Conservation (phyloP, 2,888 invertebrate species). For the Caenorhabditis zanzibari region DNA sequence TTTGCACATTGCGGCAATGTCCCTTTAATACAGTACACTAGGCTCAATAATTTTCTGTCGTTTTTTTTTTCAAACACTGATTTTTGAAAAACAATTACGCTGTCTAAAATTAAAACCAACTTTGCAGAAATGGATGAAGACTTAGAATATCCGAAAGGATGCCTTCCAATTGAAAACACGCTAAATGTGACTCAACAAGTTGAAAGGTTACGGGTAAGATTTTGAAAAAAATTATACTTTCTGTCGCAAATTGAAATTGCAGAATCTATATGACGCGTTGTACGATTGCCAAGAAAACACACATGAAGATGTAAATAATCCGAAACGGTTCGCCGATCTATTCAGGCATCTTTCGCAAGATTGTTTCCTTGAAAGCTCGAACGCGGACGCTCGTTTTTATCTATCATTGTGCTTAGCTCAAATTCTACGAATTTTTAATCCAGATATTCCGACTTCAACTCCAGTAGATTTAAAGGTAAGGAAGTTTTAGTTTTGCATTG, state of each 20-base stretch:
- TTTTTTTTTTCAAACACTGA: too few relatives aligned
- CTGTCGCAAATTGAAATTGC: background rate
- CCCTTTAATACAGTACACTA: background rate
- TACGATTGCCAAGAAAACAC: conserved; percentile 40
- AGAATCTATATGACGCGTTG: conserved; percentile 42
- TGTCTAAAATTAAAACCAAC: background rate
- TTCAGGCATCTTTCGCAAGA: conserved; percentile 51
- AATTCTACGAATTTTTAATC: conserved; percentile 62
- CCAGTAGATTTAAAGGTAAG: conserved; percentile 53
- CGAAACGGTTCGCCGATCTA: conserved; percentile 44
- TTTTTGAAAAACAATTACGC: too few relatives aligned
- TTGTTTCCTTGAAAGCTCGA: conserved; percentile 44
- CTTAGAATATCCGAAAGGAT: conserved; percentile 61
- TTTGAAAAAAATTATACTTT: background rate
- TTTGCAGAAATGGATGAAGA: conserved; percentile 39
- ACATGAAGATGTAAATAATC: conserved; percentile 24
- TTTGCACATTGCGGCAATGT: too few relatives aligned
- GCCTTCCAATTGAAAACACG: conserved; percentile 48
- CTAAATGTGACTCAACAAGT: conserved; percentile 49
- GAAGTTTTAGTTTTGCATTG: too few relatives aligned
- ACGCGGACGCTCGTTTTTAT: conserved; percentile 60
- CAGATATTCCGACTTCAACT: conserved; percentile 51
- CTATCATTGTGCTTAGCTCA: conserved; percentile 67
- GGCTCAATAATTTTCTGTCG: too few relatives aligned
- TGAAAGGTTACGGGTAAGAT: conserved; percentile 49